Percentiles rank a stretch among this genome's conserved stretches.
These are phyloP conservation scores for Heterochromis multidens DNA, from an alignment of 2,113 vertebrate species.

Conservation along the genomic window DNA sequence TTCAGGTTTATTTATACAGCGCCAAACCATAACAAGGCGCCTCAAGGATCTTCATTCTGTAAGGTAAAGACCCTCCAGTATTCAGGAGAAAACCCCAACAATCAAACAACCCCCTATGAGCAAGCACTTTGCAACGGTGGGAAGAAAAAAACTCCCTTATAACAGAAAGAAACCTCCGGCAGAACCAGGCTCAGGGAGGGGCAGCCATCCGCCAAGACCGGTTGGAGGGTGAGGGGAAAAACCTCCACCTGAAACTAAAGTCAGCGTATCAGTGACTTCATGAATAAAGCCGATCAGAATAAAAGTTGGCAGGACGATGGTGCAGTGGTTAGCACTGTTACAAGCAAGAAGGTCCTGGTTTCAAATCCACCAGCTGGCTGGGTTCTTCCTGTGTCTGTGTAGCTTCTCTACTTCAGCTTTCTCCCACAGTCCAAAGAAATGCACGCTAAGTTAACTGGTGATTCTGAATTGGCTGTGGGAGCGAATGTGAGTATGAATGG, in stretches of 20 bases:
- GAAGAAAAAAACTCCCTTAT: background rate
- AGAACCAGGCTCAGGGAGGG: background rate
- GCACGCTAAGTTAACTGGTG: background rate
- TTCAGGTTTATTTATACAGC: too few relatives aligned
- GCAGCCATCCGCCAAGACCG: background rate
- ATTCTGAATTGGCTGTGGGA: background rate
- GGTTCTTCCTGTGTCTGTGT: too few relatives aligned
- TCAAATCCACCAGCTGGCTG: background rate
- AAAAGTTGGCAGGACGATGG: background rate
- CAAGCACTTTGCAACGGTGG: background rate
- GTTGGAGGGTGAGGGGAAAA: too few relatives aligned
- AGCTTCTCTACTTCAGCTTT: too few relatives aligned
- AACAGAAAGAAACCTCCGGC: background rate
- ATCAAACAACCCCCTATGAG: background rate
- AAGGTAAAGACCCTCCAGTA: background rate
- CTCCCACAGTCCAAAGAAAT: background rate
- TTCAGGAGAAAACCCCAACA: background rate
- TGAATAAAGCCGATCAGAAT: background rate
- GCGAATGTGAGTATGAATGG: background rate
- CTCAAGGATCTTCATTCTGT: background rate
- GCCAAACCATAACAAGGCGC: too few relatives aligned
- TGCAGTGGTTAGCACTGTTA: background rate
- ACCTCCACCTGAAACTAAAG: background rate
- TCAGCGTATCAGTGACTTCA: background rate
- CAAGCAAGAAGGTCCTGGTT: background rate